Percentiles rank a stretch among this genome's conserved stretches.
Conservation (phyloP, 1,140 invertebrate species). For the Conus betulinus region DNA sequence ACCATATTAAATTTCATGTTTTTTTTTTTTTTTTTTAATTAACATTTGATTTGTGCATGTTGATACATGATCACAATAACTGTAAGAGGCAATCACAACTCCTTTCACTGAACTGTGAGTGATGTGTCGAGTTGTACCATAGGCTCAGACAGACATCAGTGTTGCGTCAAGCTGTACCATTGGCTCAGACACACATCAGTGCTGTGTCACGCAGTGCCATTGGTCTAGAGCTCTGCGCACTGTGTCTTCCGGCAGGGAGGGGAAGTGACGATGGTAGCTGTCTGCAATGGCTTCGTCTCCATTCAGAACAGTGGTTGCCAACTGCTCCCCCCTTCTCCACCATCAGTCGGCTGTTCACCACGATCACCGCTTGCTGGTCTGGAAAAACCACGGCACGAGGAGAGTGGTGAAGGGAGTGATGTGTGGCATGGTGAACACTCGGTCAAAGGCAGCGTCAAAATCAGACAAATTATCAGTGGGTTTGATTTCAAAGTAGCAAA, state of each 20-base stretch:
- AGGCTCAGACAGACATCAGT: too few relatives aligned
- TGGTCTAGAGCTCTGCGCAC: constrained; percentile 15
- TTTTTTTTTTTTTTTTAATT: too few relatives aligned
- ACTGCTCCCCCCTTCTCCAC: constrained; percentile 34
- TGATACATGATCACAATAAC: too few relatives aligned
- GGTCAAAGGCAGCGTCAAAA: constrained; percentile 44
- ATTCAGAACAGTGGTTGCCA: constrained; percentile 14
- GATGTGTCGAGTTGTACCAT: too few relatives aligned
- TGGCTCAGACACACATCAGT: too few relatives aligned
- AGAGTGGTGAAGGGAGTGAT: constrained; percentile 40
- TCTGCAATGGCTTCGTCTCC: constrained; percentile 22
- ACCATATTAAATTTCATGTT: too few relatives aligned
- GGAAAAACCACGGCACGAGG: constrained; percentile 40
- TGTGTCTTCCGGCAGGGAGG: background rate
- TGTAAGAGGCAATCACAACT: too few relatives aligned
- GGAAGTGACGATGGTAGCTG: constrained; percentile 10
- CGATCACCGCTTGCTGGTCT: constrained; percentile 26
- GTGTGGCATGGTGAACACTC: constrained; percentile 31
- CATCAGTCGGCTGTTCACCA: constrained; percentile 41
- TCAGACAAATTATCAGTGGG: constrained; percentile 29
- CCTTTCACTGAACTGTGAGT: too few relatives aligned
- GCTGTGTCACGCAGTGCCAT: background rate
- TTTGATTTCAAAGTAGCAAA: constrained; percentile 32
- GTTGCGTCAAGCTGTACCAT: too few relatives aligned
- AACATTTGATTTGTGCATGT: too few relatives aligned